Base-by-base conservation (phyloP, 64 coral and sea anemone species). In the Montipora sp. region DNA sequence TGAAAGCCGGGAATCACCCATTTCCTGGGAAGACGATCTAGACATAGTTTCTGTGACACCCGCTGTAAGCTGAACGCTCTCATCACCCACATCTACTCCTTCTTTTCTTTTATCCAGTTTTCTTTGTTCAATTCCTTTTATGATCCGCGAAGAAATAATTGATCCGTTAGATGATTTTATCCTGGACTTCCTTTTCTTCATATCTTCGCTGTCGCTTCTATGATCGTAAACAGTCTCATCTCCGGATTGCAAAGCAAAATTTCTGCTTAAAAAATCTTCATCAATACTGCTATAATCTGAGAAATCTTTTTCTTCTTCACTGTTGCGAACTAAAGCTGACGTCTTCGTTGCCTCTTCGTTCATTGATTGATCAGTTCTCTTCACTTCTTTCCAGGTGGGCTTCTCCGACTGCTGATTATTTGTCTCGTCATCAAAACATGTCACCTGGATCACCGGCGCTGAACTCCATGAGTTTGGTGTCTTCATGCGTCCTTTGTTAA, bases 341-440 rank as follows among this genome's bases (percentile, higher is more conserved):
- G 66, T 70, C 19, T 48, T 59, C 7, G 7, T 9, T 69, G 15
- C 8, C 16, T 9, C 8, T 22, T 18, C 46, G 0, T 16, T 36
- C 11, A 10, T 1, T 61, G 53, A 15, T 2, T 16, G 49, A 3
- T 8, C 1, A 13, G 61, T 20, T 48, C 50, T n/a, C 0, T 85
- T 11, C 82, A 11, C 5, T 85, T 85, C 16, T 47, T 18, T 23
- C 10, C 14, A 19, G 68, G 16, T 11, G 19, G 14, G 23, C 16
- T 85, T 50, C 48, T 85, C 82, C 60, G 71, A 24, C 82, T 85
- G 46, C 13, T 85, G 16, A 6, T 85, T 85, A 16, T 72, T 50
- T 4, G n/a, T 6, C 15, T 85, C 82, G 45, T 84, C 81, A 22
- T 85, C 82, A 23, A 85, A 85, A 43, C 82, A 50, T 5, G 82